Percentiles rank a stretch among this genome's conserved stretches.
Evolutionary conservation across 2,797 vertebrate genomes (phyloP).

Genomic region (Pygocentrus nattereri): DNA sequence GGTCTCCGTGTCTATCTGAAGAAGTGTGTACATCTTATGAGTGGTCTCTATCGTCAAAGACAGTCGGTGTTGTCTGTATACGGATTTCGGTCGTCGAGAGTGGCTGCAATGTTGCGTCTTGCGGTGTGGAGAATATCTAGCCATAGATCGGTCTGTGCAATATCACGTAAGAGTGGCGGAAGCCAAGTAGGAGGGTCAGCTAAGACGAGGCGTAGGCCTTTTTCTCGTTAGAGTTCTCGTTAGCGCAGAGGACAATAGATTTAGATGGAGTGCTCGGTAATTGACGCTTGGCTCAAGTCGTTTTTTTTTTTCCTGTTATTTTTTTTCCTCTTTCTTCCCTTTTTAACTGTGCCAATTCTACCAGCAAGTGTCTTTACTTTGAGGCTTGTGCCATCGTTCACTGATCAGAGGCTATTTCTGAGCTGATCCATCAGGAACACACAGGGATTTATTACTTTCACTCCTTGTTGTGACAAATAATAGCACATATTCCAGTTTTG

Average conservation of each 20-base stretch:
- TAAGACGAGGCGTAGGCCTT: background rate
- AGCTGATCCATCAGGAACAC: slow-evolving; percentile 64
- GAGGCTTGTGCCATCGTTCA: slow-evolving; percentile 79
- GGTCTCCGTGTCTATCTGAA: slow-evolving; percentile 32
- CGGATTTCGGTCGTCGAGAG: background rate
- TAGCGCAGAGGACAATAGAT: background rate
- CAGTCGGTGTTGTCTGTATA: background rate
- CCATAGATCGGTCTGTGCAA: slow-evolving; percentile 53
- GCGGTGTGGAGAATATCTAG: slow-evolving; percentile 25
- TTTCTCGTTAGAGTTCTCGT: slow-evolving; percentile 5
- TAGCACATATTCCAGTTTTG: slow-evolving; percentile 23
- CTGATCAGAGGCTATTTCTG: slow-evolving; percentile 54
- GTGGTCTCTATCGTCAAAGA: slow-evolving; percentile 12
- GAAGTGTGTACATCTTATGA: slow-evolving; percentile 35
- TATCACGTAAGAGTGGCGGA: slow-evolving; percentile 35
- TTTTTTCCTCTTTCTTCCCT: slow-evolving; percentile 63
- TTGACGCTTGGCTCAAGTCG: slow-evolving; percentile 40
- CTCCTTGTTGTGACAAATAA: slow-evolving; percentile 27
- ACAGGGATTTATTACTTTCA: slow-evolving; percentile 47
- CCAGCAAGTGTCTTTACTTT: slow-evolving; percentile 95
- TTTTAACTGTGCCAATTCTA: slow-evolving; percentile 87
- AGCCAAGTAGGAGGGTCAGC: slow-evolving; percentile 10
- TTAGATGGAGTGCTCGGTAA: slow-evolving; percentile 27
- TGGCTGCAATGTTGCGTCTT: slow-evolving; percentile 10
- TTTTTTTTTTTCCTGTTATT: slow-evolving; percentile 48